Percentiles rank a stretch among this genome's conserved stretches.
phyloP scores from a whole-genome alignment of 1,140 invertebrate genomes.

The Drosophila serrata region DNA sequence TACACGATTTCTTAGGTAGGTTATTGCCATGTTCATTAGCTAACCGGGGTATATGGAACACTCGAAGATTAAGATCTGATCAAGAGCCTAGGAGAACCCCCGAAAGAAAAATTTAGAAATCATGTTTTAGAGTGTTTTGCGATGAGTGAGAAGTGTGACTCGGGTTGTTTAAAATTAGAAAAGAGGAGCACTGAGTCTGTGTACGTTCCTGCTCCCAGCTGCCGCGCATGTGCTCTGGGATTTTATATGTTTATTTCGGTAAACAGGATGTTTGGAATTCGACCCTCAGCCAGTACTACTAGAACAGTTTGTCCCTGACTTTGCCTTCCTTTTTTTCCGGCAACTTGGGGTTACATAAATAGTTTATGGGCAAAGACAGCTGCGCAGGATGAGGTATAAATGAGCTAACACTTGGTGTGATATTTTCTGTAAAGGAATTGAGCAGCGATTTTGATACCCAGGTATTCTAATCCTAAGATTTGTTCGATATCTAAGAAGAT shows the following conservation, averaged over 20 bases:
- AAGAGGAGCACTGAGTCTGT: conserved; percentile 3
- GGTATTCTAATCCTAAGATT: background rate
- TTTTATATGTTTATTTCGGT: conserved; percentile 23
- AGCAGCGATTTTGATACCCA: background rate
- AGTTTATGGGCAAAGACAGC: conserved; percentile 42
- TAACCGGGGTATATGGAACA: conserved; percentile 36
- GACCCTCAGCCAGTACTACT: conserved; percentile 16
- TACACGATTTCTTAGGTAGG: conserved; percentile 46
- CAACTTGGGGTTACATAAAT: conserved; percentile 12
- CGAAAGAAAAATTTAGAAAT: background rate
- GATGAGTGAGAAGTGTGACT: conserved; percentile 31
- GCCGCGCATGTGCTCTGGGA: conserved; percentile 36
- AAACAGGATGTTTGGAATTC: conserved; percentile 42
- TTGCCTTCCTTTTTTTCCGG: conserved; percentile 17
- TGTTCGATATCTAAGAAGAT: fast-evolving
- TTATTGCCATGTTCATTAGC: conserved; percentile 60
- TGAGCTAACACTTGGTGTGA: conserved; percentile 10
- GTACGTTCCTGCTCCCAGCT: conserved; percentile 25
- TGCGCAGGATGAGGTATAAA: conserved; percentile 19
- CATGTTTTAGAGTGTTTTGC: conserved; percentile 28
- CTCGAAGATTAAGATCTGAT: conserved; percentile 24
- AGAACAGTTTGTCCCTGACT: conserved; percentile 2
- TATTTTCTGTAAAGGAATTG: background rate
- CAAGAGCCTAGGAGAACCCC: background rate
- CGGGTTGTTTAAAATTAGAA: conserved; percentile 58